A percentile compares a stretch with the other conserved stretches of the same genome.
Conservation (phyloP, 2,113 vertebrate genomes). For the Pluvialis apricaria region DNA sequence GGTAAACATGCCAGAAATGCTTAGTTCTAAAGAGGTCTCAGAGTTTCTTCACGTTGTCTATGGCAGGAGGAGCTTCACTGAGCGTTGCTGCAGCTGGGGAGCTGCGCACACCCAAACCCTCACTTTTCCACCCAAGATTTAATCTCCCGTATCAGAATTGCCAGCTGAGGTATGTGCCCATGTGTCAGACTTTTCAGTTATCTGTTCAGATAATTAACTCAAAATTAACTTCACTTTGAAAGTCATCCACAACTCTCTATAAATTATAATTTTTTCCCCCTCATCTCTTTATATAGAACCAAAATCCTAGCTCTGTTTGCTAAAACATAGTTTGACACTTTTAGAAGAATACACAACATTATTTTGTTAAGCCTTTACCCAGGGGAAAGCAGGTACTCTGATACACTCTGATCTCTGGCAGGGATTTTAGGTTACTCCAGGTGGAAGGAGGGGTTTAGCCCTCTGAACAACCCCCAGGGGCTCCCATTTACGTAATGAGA, state of each 20-base stretch:
- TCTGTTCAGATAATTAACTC: neutral
- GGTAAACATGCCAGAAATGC: neutral
- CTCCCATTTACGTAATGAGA: constrained; percentile 47
- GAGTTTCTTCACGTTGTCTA: neutral
- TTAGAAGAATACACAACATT: neutral
- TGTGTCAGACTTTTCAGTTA: neutral
- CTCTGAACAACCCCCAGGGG: neutral
- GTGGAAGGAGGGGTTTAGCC: constrained; percentile 43
- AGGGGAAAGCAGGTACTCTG: constrained; percentile 31
- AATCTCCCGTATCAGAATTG: neutral
- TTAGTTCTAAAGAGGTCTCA: neutral
- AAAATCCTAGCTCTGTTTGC: constrained; percentile 24
- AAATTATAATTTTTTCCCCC: accelerated
- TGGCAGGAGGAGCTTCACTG: neutral
- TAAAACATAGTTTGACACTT: neutral
- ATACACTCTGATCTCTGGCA: neutral
- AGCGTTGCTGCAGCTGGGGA: neutral
- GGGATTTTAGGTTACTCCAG: constrained; percentile 42
- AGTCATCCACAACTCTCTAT: neutral
- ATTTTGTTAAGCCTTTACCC: constrained; percentile 26
- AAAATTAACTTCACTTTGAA: neutral
- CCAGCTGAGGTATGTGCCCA: neutral
- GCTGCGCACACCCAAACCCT: neutral
- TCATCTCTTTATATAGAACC: neutral
- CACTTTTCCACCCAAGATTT: neutral